phyloP scores from a whole-genome alignment of 2,888 invertebrate genomes.

The Patella ulyssiponensis region DNA sequence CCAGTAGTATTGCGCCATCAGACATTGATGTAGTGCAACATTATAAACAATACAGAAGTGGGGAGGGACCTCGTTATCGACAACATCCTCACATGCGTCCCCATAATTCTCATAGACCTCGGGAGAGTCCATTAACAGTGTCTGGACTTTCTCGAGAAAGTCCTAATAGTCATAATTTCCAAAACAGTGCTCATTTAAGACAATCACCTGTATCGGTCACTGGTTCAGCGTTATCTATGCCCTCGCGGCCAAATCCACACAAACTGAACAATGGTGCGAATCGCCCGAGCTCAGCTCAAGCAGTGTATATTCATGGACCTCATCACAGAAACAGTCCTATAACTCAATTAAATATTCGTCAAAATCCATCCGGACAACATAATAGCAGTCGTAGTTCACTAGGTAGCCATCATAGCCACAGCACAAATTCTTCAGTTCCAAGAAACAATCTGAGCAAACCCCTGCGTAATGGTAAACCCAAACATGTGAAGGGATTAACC shows the following conservation, averaged over 20 bases:
- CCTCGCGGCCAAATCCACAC: constrained; percentile 39
- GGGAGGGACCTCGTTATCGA: constrained; percentile 75
- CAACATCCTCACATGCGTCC: constrained; percentile 78
- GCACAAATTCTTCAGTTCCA: constrained; percentile 51
- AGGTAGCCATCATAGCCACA: constrained; percentile 62
- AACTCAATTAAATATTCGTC: constrained; percentile 51
- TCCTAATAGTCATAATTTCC: constrained; percentile 24
- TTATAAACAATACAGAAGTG: constrained; percentile 93
- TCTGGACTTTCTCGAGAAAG: constrained; percentile 38
- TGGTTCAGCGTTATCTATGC: constrained; percentile 44
- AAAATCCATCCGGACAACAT: constrained; percentile 41
- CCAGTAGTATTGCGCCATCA: constrained; percentile 96
- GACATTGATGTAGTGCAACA: constrained; percentile 97
- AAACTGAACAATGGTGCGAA: constrained; percentile 51
- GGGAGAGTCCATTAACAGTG: constrained; percentile 41
- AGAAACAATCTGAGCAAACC: constrained; percentile 24
- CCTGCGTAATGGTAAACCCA: constrained; percentile 22
- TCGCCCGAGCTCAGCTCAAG: constrained; percentile 53
- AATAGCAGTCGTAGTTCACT: constrained; percentile 56
- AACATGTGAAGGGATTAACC: constrained; percentile 82
- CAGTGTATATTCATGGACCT: constrained; percentile 33
- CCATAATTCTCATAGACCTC: constrained; percentile 34
- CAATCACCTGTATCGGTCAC: constrained; percentile 39
- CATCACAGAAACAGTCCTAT: constrained; percentile 49
- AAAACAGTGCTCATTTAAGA: constrained; percentile 15